A percentile compares a stretch with the other conserved stretches of the same genome.
Evolutionary conservation across 2,113 vertebrate genomes (phyloP).

Genomic region (Mormyrus iriodes): DNA sequence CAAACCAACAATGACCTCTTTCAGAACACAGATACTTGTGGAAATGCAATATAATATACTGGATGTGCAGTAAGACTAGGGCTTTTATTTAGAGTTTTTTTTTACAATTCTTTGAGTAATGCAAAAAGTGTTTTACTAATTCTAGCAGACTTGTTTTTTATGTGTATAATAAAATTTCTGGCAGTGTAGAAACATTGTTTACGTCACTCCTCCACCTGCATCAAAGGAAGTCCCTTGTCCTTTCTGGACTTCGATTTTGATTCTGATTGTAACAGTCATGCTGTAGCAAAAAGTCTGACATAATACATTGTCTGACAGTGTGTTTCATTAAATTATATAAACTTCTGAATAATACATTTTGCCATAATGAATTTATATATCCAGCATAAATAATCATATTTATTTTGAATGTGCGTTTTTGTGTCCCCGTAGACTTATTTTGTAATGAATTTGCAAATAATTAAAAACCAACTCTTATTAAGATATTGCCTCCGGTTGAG

Average conservation of each 20-base stretch:
- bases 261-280: neutral
- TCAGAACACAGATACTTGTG: neutral
- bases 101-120: neutral
- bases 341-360: neutral
- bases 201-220: neutral
- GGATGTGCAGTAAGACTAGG: neutral
- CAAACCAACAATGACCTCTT: neutral
- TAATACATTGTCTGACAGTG: neutral
- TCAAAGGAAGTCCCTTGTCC: neutral
- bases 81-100: neutral
- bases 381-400: neutral
- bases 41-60: neutral
- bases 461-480: slow-evolving; percentile 5
- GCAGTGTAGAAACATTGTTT: neutral
- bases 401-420: neutral
- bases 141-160: neutral
- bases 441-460: slow-evolving; percentile 16
- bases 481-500: neutral
- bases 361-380: neutral
- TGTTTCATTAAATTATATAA: neutral
- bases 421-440: slow-evolving; percentile 1
- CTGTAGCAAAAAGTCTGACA: neutral
- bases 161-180: neutral
- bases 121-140: neutral
- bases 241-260: neutral